These are phyloP conservation scores for Hydractinia echinata DNA, from an alignment of 30 jellyfish, hydroid and myxozoan species.

Conservation along the genomic window DNA sequence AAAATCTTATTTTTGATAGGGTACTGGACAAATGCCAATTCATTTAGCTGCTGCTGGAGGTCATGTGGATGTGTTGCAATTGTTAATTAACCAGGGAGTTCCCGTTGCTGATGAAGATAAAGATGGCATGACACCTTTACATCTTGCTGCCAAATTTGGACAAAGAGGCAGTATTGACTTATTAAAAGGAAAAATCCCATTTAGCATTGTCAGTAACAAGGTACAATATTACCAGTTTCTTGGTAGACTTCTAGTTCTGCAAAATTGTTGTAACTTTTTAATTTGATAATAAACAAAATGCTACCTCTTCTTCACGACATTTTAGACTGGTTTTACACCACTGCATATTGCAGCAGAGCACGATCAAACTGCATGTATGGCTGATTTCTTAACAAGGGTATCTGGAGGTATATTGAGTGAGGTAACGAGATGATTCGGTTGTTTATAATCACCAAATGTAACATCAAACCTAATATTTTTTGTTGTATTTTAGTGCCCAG, in stretches of 20 bases:
- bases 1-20: constrained; percentile 39
- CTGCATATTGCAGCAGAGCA: constrained; percentile 92
- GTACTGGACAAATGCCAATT: constrained; percentile 61
- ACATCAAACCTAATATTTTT: not conserved
- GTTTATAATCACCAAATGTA: not conserved
- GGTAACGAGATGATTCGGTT: constrained; percentile 33
- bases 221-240: constrained; percentile 20
- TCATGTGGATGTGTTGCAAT: constrained; percentile 70
- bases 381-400: constrained; percentile 59
- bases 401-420: constrained; percentile 81
- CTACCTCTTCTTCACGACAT: too few relatives aligned
- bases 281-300: too few relatives aligned
- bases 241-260: not conserved
- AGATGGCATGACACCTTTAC: constrained; percentile 95
- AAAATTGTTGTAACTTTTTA: not conserved
- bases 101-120: constrained; percentile 86
- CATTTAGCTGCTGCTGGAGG: constrained; percentile 96
- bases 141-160: constrained; percentile 88
- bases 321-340: constrained; percentile 83
- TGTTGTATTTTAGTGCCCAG: constrained; percentile 30
- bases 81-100: constrained; percentile 55
- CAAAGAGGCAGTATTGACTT: constrained; percentile 66
- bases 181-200: constrained; percentile 72
- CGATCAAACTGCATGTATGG: constrained; percentile 75
- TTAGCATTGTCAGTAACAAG: constrained; percentile 70